Evolutionary conservation across 2,113 vertebrate species (phyloP).

Genomic region (Atractosteus spatula): DNA sequence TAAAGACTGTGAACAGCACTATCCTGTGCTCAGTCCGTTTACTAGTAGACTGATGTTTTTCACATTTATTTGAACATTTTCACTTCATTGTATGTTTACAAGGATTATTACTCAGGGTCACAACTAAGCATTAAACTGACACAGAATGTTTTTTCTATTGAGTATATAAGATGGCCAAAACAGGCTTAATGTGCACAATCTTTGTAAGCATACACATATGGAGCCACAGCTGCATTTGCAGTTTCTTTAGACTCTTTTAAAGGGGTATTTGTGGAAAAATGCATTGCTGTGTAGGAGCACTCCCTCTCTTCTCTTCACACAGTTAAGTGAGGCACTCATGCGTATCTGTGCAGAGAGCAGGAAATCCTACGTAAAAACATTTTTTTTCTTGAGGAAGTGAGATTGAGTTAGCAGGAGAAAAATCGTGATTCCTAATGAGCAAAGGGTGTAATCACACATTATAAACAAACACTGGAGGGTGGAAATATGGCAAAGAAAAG

Average conservation of each 20-base stretch:
- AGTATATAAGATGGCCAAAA: background rate
- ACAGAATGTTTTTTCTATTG: constrained; percentile 39
- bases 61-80: constrained; percentile 34
- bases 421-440: too few species aligned
- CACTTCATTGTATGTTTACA: constrained; percentile 61
- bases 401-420: too few species aligned
- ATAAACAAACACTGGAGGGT: too few species aligned
- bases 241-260: background rate
- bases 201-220: background rate
- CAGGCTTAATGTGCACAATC: background rate
- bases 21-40: background rate
- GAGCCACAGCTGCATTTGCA: background rate
- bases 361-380: too few species aligned
- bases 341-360: too few species aligned
- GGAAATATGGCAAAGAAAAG: too few species aligned
- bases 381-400: too few species aligned
- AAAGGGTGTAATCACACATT: too few species aligned
- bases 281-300: too few species aligned
- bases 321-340: too few species aligned
- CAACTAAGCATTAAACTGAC: constrained; percentile 50
- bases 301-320: too few species aligned
- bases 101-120: constrained; percentile 63
- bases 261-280: too few species aligned
- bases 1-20: background rate
- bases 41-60: constrained; percentile 2